A percentile compares a stretch with the other conserved stretches of the same genome.
Evolutionary conservation across 2,797 vertebrate species (phyloP).

Genomic region (Mionectes olivaceus): DNA sequence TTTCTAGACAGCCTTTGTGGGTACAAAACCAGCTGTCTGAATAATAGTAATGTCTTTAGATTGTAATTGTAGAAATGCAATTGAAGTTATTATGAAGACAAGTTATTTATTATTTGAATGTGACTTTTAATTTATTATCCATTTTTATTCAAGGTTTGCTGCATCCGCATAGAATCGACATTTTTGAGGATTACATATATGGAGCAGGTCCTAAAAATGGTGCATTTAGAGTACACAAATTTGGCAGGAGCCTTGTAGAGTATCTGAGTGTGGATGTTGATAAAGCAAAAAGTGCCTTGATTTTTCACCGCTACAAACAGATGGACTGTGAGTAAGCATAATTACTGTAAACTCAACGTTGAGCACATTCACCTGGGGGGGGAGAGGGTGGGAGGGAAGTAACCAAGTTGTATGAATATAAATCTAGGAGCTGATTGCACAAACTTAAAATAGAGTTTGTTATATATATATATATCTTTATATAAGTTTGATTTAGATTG

Average conservation of each 20-base stretch:
- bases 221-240: conserved; percentile 94
- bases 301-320: conserved; percentile 95
- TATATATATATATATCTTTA: background rate
- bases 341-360: background rate
- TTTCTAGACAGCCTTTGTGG: background rate
- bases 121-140: background rate
- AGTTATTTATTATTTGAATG: background rate
- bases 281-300: conserved; percentile 92
- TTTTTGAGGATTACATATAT: conserved; percentile 98
- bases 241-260: conserved; percentile 86
- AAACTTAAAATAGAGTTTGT: background rate
- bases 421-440: background rate
- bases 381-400: rapidly evolving
- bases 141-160: conserved; percentile 85
- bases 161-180: conserved; percentile 94
- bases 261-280: conserved; percentile 87
- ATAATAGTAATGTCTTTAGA: background rate
- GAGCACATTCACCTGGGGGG: background rate
- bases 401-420: background rate
- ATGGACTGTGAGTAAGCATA: conserved; percentile 87
- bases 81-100: background rate
- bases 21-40: background rate
- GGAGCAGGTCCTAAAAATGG: conserved; percentile 94
- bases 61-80: background rate
- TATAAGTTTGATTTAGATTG: background rate